Base-by-base conservation (phyloP, 2,888 invertebrate genomes). In the Slavum lentiscoides region DNA sequence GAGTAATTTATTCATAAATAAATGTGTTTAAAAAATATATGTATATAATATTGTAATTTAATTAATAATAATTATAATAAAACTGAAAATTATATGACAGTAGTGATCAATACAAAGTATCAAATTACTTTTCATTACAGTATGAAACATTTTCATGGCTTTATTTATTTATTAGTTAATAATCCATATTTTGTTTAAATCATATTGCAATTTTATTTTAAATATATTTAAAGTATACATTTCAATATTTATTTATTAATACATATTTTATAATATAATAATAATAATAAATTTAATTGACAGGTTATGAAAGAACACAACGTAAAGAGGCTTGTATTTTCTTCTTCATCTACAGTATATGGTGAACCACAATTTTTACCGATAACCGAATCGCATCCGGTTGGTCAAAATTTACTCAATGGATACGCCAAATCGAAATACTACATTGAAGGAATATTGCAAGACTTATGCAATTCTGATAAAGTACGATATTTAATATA, bases 381-480 rank as follows among this genome's bases (percentile, higher is more conserved):
- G 0, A 88, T 97, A 69, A 92, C 92, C 84, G 97, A 97, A 87
- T 88, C 89, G 0, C 94, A 95, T 86, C 92, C 92, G 49, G 93
- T 93, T 0, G 97, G 97, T 0, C 88, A 87, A 74, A 92, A 93
- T 61, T 92, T 96, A 84, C 94, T 96, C 74, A 95, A 94, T 88
- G 96, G 97, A 5, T 98, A 98, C 87, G 97, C 97, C 80, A 93
- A 92, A 87, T 93, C 96, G 62, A 98, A 98, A 88, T 95, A 91
- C 87, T 94, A 97, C 89, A 94, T 96, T 83, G 97, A 98, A 87
- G 94, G 96, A 88, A 95, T 98, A 85, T 89, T 97, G 86, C 93
- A 92, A 86, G 97, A 97, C 86, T 87, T 96, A 11, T 92, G 93
- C 84, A 87, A 86, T 69, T 92, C 96, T 67, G 83, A 84, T 66